Base-by-base conservation (phyloP, 2,113 vertebrate species). In the Phalacrocorax carbo region DNA sequence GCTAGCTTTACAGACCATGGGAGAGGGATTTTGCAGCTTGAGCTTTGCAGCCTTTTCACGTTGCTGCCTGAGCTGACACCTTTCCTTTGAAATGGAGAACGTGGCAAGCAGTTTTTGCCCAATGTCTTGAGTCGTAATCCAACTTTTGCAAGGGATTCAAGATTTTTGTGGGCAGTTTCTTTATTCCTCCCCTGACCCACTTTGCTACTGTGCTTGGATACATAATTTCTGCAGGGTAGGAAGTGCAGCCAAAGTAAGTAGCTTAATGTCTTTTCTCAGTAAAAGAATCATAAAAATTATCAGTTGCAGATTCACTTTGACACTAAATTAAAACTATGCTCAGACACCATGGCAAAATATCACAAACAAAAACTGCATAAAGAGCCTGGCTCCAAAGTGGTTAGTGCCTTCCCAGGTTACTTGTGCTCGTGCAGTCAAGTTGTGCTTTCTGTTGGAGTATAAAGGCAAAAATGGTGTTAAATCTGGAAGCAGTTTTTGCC, bases 221-320 rank as follows among this genome's bases (percentile, higher is more conserved):
- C 97, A 64, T 94, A 96, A 96, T 90, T 92, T 95, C 94, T 88
- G 65, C 85, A 72, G 88, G 52, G 87, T 94, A 90, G 65, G 65
- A 96, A 88, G 62, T 3, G 54, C 64, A 96, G 97, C 95, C 97
- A 97, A 96, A 97, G 93, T 82, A 94, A 92, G 94, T 94, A 93
- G 87, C 94, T 97, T 97, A 54, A 46, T 65, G 72, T 29, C 48
- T 94, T 72, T 86, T 97, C 95, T 97, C 51, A 88, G 96, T 49
- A 85, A 97, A 98, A 94, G 62, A 86, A 80, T 55, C 23, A 60
- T 81, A 95, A 97, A 96, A 91, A 93, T 81, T 65, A 96, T 79
- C 88, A 87, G 66, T 61, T 70, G 97, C 78, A 32, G 32, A 93
- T 97, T 94, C 89, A 52, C 66, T 97, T 94, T 82, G 60, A 93